Evolutionary conservation across 2,113 vertebrate genomes (phyloP).

Genomic region (Seriola aureovittata): DNA sequence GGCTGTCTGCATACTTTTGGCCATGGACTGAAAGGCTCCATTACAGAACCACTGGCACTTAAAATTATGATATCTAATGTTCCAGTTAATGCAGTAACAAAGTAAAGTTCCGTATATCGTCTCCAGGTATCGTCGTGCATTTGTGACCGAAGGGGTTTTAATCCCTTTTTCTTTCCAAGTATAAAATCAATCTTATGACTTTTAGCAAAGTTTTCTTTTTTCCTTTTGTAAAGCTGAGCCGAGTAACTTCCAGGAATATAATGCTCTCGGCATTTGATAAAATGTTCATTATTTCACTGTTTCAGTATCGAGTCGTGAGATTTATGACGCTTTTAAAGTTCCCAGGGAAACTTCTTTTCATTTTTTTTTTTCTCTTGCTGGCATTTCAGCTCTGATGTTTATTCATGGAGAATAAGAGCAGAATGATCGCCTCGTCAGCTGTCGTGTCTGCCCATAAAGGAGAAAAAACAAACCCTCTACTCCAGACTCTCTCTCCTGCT

Average conservation of each 20-base stretch:
- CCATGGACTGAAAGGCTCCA: neutral
- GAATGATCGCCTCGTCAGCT: constrained; percentile 59
- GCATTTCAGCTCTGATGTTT: constrained; percentile 49
- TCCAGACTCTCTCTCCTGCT: neutral
- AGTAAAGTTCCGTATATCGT: too few relatives aligned
- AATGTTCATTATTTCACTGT: constrained; percentile 65
- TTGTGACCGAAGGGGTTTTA: neutral
- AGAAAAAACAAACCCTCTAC: constrained; percentile 30
- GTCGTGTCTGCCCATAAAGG: constrained; percentile 41
- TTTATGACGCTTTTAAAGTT: constrained; percentile 63
- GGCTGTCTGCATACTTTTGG: neutral
- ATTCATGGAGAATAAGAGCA: constrained; percentile 46
- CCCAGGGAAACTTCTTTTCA: constrained; percentile 7
- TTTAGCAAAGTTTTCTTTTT: constrained; percentile 36
- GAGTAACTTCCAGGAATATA: constrained; percentile 35
- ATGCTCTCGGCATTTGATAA: constrained; percentile 62
- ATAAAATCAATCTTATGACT: constrained; percentile 28
- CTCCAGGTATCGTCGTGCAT: neutral
- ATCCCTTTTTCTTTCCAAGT: neutral
- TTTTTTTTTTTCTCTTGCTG: neutral
- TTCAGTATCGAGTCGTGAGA: constrained; percentile 49
- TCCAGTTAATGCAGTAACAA: too few relatives aligned
- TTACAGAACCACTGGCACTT: neutral
- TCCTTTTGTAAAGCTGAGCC: neutral
- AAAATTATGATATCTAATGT: too few relatives aligned